phyloP scores from a whole-genome alignment of 2,113 vertebrate genomes.

The Elachura formosa region DNA sequence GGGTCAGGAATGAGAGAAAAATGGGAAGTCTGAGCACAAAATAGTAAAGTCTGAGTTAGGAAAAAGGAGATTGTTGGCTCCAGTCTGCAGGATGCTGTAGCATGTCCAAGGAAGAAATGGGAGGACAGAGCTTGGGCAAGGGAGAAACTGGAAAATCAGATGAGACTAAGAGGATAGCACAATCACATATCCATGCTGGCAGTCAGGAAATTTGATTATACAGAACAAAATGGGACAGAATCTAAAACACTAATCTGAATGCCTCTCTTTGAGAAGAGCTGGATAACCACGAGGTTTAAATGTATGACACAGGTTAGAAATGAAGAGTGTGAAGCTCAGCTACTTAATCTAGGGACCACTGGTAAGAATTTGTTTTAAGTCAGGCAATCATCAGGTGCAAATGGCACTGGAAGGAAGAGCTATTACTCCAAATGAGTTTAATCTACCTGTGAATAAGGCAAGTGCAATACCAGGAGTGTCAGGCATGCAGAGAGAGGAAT shows the following conservation, averaged over 20 bases:
- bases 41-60: not conserved
- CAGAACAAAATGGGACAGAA: not conserved
- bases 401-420: not conserved
- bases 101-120: not conserved
- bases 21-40: not conserved
- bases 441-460: not conserved
- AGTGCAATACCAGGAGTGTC: not conserved
- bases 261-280: not conserved
- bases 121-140: not conserved
- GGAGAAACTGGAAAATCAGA: not conserved
- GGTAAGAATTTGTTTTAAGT: not conserved
- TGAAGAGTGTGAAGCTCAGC: not conserved
- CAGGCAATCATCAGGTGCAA: not conserved
- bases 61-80: accelerated
- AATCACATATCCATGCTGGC: not conserved
- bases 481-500: not conserved
- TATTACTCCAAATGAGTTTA: not conserved
- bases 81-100: not conserved
- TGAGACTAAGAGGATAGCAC: not conserved
- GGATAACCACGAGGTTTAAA: not conserved
- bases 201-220: not conserved
- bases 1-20: not conserved
- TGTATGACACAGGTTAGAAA: not conserved
- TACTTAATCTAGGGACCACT: not conserved
- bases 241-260: not conserved